phyloP scores from a whole-genome alignment of 2,888 invertebrate species.

The Philopedon plagiatum region DNA sequence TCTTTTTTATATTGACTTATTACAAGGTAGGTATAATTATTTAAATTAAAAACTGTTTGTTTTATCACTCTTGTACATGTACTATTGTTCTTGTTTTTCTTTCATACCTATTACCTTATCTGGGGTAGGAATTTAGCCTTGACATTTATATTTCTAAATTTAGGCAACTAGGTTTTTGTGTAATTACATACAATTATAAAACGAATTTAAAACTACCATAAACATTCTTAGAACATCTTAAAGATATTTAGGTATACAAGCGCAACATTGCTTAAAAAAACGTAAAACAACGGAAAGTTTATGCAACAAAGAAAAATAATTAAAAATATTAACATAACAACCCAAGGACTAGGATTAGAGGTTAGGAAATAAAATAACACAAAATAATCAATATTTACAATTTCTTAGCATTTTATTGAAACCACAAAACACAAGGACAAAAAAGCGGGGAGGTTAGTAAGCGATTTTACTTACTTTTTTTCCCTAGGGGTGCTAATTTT shows the following conservation, averaged over 20 bases:
- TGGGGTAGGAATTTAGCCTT: slow-evolving; percentile 3
- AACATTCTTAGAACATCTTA: not conserved
- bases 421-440: not conserved
- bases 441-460: slow-evolving; percentile 1
- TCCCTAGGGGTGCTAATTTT: slow-evolving; percentile 38
- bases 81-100: too few species aligned
- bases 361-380: slow-evolving; percentile 22
- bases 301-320: slow-evolving; percentile 3
- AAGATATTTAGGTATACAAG: not conserved
- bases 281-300: not conserved
- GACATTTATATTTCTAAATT: not conserved
- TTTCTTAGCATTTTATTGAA: not conserved
- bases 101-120: slow-evolving; percentile 2
- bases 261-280: not conserved
- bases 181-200: not conserved
- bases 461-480: slow-evolving; percentile 39
- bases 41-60: not conserved
- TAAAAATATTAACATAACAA: slow-evolving; percentile 6
- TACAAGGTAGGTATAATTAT: not conserved
- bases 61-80: not conserved
- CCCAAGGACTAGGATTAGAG: slow-evolving; percentile 6
- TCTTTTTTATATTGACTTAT: not conserved
- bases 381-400: slow-evolving; percentile 1
- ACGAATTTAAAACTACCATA: not conserved
- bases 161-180: slow-evolving; percentile 6